Evolutionary conservation across 2,888 invertebrate genomes (phyloP), one percentile per base, ranked within the genome.

Genomic region (Myopa testacea): DNA sequence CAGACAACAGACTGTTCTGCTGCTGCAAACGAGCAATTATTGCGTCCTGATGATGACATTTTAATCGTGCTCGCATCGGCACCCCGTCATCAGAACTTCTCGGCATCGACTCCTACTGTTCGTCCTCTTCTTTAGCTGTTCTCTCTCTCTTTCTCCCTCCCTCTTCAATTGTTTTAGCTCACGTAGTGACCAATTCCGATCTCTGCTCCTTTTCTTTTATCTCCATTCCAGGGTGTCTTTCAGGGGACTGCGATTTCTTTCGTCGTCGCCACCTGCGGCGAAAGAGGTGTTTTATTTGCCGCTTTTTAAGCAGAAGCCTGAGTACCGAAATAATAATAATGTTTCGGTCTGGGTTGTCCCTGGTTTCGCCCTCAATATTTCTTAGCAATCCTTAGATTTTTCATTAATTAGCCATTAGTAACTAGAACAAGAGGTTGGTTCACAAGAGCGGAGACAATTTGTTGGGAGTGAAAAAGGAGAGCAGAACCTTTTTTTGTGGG

Each of bases 281-380:
- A n/a, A 19, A 58, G 37, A 68, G 75, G 75, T 68, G 75, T 75
- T 75, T 75, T 75, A 75, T 75, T 75, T 75, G 75, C 75, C 75
- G 75, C 75, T 75, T 75, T 60, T 75, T 60, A 75, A 69, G 67
- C 55, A 55, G 67, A 50, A 63, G 69, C 52, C 37, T 16, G 26
- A 52, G 58, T 50, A 71, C 63, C 38, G 6, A 26, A 45, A 6
- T 45, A 45, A 45, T 45, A 45, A 10, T 8, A 45, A 45, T 45
- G 45, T 45, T 45, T 45, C 45, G 45, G 45, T 45, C 45, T 45
- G 45, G 55, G 55, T 55, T 16, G 16, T 4, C 5, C 14, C 55
- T 7, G 50, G 52, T 4, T 65, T 50, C 74, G 52, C 6, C 65
- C 50, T 26, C 14, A 65, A 52, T 65, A 74, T 37, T 3, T 69